Conservation (phyloP, 2,797 vertebrate genomes). For the Sus cebifrons region DNA sequence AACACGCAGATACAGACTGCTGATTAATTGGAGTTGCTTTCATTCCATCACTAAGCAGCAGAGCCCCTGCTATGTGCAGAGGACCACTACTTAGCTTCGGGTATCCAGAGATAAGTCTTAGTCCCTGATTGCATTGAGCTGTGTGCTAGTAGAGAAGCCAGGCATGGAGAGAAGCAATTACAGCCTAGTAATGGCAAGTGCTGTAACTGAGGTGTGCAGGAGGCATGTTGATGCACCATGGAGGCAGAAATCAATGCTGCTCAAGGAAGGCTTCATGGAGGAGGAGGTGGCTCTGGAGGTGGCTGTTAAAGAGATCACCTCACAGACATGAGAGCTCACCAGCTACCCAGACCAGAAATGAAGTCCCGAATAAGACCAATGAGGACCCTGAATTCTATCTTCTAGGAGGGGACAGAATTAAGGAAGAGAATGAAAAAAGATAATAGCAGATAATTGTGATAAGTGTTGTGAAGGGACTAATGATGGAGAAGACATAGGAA, state of each 20-base stretch:
- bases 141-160: not conserved
- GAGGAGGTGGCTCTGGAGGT: not conserved
- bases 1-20: not conserved
- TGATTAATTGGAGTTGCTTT: constrained; percentile 3
- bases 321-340: not conserved
- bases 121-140: not conserved
- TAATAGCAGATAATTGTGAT: not conserved
- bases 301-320: not conserved
- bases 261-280: not conserved
- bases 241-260: not conserved
- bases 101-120: not conserved
- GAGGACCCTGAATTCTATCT: not conserved
- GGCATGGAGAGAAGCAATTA: not conserved
- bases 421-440: not conserved
- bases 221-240: accelerated
- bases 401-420: not conserved
- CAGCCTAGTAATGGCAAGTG: not conserved
- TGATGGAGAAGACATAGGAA: not conserved
- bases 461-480: not conserved
- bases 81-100: not conserved
- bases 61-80: constrained; percentile 12
- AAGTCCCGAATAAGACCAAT: not conserved
- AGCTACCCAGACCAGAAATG: not conserved
- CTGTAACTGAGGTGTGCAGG: accelerated
- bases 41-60: not conserved